phyloP scores from a whole-genome alignment of 2,113 vertebrate genomes.

The Anolis carolinensis region DNA sequence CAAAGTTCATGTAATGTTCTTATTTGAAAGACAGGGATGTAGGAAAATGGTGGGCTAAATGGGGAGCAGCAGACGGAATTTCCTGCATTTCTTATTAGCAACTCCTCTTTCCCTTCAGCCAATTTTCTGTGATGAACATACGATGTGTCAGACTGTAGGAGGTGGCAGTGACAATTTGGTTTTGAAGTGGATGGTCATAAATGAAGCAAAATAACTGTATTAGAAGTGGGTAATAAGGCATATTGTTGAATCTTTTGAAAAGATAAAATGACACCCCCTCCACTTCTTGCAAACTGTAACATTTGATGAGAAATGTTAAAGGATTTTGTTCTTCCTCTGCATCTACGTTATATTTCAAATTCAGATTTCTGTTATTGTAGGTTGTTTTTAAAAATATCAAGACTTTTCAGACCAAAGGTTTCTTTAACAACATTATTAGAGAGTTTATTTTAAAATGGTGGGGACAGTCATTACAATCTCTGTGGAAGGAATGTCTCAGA shows the following conservation, averaged over 20 bases:
- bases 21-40: conserved; percentile 22
- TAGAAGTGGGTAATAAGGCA: conserved; percentile 22
- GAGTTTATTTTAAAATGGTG: conserved; percentile 57
- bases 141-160: conserved; percentile 43
- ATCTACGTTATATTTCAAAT: background rate
- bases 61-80: conserved; percentile 60
- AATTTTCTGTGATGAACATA: conserved; percentile 39
- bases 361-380: conserved; percentile 17
- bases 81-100: conserved; percentile 66
- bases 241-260: background rate
- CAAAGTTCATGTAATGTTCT: conserved; percentile 24
- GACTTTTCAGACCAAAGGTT: conserved; percentile 10
- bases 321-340: background rate
- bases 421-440: conserved; percentile 32
- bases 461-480: conserved; percentile 34
- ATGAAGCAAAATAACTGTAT: background rate
- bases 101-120: conserved; percentile 39
- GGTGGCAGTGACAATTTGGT: conserved; percentile 32
- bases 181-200: conserved; percentile 53
- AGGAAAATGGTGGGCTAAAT: conserved; percentile 27
- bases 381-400: background rate
- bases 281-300: conserved; percentile 25
- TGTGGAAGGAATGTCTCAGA: conserved; percentile 34
- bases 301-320: conserved; percentile 38
- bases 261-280: background rate